Base-by-base conservation (phyloP, 2,797 vertebrate species). In the Naso thynnoides region DNA sequence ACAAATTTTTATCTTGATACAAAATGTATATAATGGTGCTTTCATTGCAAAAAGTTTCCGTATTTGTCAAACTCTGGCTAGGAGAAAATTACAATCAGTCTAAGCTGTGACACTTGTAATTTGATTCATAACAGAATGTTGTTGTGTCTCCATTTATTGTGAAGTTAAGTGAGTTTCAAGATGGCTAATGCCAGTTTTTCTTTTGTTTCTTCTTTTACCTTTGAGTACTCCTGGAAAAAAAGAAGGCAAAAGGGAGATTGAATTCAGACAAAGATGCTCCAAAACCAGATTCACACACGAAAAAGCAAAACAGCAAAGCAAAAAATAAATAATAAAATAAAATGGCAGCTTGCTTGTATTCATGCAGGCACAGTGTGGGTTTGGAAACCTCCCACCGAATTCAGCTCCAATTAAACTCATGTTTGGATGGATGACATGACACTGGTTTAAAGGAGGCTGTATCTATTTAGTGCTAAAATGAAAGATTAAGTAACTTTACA, bases 281-380 rank as follows among this genome's bases (percentile, higher is more conserved):
- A 54, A 36, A 48, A 48, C 14, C 42, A 52, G 67, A 83, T 72
- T 83, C n/a, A 58, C 45, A 62, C 70, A 53, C 65, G 52, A 54
- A 38, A 29, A 68, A 8, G 8, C 44, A 36, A 48, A 15, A 4
- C 48, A 26, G 24, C 14, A 23, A 14, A 39, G 52, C n/a, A n/a
- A n/a, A n/a, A n/a, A n/a, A n/a, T n/a, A n/a, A n/a, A n/a, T n/a
- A n/a, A n/a, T n/a, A n/a, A n/a, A n/a, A n/a, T n/a, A 18, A 31
- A 49, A n/a, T 19, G 13, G 5, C 36, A 54, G 56, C 42, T 72
- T 63, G 23, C 52, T 26, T 31, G 36, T 63, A 50, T 73, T 76
- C 47, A 45, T 74, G 33, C 65, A 56, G 24, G 21, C 39, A 45
- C 27, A 47, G 26, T 64, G n/a, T 27, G 23, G 13, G 23, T 72